Evolutionary conservation across 2,797 vertebrate species (phyloP).

Genomic region (Sebastes matsubarae): DNA sequence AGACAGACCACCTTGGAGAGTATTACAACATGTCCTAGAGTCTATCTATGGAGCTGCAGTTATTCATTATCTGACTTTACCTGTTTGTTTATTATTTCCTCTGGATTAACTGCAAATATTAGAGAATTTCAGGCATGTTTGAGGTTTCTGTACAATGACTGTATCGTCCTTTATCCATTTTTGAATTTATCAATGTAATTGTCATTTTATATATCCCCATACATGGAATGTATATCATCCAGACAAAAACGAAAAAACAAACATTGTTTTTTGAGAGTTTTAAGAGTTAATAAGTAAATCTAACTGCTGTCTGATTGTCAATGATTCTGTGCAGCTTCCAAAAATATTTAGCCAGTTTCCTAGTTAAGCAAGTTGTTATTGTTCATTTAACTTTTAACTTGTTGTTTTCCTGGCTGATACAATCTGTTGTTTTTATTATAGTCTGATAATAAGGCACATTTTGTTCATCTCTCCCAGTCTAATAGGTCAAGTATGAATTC

Average conservation of each 20-base stretch:
- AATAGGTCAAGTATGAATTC: not conserved
- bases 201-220: not conserved
- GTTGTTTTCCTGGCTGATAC: not conserved
- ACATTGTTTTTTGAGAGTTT: not conserved
- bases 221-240: not conserved
- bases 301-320: not conserved
- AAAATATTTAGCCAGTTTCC: not conserved
- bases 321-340: constrained; percentile 7
- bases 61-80: not conserved
- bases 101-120: not conserved
- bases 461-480: not conserved
- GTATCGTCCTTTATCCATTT: not conserved
- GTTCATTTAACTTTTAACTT: not conserved
- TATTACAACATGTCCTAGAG: not conserved
- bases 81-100: not conserved
- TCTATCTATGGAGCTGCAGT: not conserved
- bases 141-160: not conserved
- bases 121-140: not conserved
- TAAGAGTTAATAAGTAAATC: constrained; percentile 17
- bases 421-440: not conserved
- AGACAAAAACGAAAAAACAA: not conserved
- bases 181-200: not conserved
- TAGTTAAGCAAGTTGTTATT: constrained; percentile 1
- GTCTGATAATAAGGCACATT: constrained; percentile 10
- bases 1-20: not conserved